These are phyloP conservation scores for Periophthalmus magnuspinnatus DNA, from an alignment of 2,797 vertebrate species.

Conservation along the genomic window DNA sequence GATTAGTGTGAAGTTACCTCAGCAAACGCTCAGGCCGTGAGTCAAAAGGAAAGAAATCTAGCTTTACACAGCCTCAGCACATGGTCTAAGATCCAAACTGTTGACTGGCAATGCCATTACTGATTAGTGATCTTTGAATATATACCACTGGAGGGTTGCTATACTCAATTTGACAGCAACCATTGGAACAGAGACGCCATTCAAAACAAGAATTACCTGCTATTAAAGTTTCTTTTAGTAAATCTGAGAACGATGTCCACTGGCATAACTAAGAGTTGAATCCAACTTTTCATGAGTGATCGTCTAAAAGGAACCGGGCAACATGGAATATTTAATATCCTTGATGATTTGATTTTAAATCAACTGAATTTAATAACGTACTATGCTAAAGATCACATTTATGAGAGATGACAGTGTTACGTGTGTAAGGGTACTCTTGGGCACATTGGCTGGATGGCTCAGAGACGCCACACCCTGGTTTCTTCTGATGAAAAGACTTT, in stretches of 20 bases:
- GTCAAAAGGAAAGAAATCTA: constrained; percentile 55
- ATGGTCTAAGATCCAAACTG: constrained; percentile 53
- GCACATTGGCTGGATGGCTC: constrained; percentile 48
- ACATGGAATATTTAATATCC: constrained; percentile 41
- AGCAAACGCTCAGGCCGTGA: constrained; percentile 55
- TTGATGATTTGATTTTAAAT: constrained; percentile 49
- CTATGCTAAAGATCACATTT: constrained; percentile 41
- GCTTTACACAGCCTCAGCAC: constrained; percentile 39
- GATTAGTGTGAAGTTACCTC: constrained; percentile 72
- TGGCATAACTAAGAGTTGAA: constrained; percentile 10
- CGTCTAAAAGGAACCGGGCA: constrained; percentile 12
- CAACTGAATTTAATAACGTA: constrained; percentile 52
- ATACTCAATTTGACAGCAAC: constrained; percentile 33
- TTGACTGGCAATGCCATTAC: constrained; percentile 53
- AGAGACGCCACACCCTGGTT: constrained; percentile 63
- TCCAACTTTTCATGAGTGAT: constrained; percentile 46
- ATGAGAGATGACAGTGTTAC: constrained; percentile 52
- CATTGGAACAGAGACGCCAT: constrained; percentile 44
- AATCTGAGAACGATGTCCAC: neutral
- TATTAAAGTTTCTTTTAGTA: constrained; percentile 50
- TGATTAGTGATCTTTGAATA: constrained; percentile 51
- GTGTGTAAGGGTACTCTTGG: constrained; percentile 51
- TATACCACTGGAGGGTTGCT: neutral
- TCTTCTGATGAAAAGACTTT: constrained; percentile 59
- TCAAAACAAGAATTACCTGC: constrained; percentile 52